A percentile compares a stretch with the other conserved stretches of the same genome.
These are phyloP conservation scores for Lates japonicus DNA, from an alignment of 2,797 vertebrate genomes.

Conservation along the genomic window DNA sequence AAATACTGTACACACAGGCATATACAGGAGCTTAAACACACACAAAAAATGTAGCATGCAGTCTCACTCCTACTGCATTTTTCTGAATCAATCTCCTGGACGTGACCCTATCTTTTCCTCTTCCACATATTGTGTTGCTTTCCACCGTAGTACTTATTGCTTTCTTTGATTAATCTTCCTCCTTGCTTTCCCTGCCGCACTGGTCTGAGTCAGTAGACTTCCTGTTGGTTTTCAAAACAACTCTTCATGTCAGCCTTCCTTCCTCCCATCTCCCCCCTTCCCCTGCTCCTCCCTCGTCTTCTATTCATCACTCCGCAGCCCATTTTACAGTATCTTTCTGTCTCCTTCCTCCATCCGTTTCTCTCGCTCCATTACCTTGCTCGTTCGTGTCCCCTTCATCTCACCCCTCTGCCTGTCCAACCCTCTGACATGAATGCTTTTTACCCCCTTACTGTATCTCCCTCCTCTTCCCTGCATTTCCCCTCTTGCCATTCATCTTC, in stretches of 20 bases:
- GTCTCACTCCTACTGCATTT: too few relatives aligned
- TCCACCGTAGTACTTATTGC: conserved; percentile 77
- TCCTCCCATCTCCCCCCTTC: conserved; percentile 60
- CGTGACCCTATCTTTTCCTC: conserved; percentile 70
- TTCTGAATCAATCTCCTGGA: conserved; percentile 71
- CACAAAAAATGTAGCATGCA: conserved; percentile 24
- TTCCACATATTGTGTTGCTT: too few relatives aligned
- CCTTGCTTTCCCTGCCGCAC: conserved; percentile 64
- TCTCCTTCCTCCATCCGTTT: conserved; percentile 79
- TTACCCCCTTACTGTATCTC: conserved; percentile 75
- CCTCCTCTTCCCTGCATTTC: conserved; percentile 67
- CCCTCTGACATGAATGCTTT: conserved; percentile 80
- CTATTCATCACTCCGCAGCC: conserved; percentile 80
- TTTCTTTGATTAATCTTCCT: conserved; percentile 84
- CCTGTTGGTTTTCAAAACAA: conserved; percentile 83
- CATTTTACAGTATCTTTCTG: conserved; percentile 81
- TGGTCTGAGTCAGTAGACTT: conserved; percentile 79
- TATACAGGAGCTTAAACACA: conserved; percentile 34
- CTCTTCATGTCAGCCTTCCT: conserved; percentile 60
- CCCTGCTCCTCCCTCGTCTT: conserved; percentile 72
- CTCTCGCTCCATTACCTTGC: conserved; percentile 81
- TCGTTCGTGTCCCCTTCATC: conserved; percentile 78
- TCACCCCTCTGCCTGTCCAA: conserved; percentile 80
- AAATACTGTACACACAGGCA: conserved; percentile 24
- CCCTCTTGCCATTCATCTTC: conserved; percentile 75